Base-by-base conservation (phyloP, 1,140 invertebrate genomes). In the Papilio aristodemus region DNA sequence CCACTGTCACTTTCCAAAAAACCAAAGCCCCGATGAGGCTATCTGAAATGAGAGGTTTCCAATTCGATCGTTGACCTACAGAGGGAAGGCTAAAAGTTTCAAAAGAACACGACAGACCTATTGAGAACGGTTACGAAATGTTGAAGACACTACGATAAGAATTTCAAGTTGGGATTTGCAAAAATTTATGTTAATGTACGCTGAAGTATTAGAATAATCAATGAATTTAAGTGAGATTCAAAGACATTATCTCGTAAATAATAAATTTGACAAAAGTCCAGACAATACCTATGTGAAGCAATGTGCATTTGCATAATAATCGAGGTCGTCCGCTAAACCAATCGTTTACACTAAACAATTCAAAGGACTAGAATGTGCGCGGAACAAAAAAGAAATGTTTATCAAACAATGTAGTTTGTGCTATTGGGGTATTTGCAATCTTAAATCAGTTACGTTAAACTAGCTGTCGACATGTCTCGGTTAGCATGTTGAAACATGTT, bases 31-130 rank as follows among this genome's bases (percentile, higher is more conserved):
- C 84, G 77, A 69, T 84, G 82, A 85, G 82, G 87, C 84, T 87
- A 90, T 91, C 89, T 91, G 89, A 89, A 91, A 91, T 80, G 78
- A 91, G 87, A 90, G 83, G 82, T 88, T 90, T 89, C 87, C 86
- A 88, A 89, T 89, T 85, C 89, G 89, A 86, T 89, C 87, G 88
- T 78, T 84, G 79, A 79, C 86, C 86, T 89, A 89, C 75, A 78
- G 68, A 76, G 77, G 80, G 69, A 70, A 66, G 41, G 41, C 36
- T 37, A 62, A 63, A 9, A 63, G 37, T 62, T 22, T 62, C 60
- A 39, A 66, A 46, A 38, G 43, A 36, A n/a, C 36, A 19, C 59
- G 36, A 62, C 43, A 66, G 39, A 36, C 43, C 63, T 66, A 66
- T 64, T 41, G 17, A 32, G 27, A 22, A 19, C 46, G 46, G 10